phyloP scores from a whole-genome alignment of 2,888 invertebrate species.

The Thecophora atra region DNA sequence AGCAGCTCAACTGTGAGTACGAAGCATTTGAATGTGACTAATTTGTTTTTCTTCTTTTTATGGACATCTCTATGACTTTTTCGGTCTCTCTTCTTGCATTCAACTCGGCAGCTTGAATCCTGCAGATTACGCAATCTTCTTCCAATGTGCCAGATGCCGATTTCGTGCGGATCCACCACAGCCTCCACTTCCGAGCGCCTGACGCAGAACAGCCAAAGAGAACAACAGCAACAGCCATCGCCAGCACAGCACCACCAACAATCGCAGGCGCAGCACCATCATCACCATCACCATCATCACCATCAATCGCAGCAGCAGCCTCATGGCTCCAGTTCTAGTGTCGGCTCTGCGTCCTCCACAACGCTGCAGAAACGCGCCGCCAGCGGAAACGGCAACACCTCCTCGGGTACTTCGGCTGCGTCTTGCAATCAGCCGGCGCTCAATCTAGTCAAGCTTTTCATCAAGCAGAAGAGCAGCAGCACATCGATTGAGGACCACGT shows the following conservation, averaged over 20 bases:
- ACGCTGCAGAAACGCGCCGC: constrained; percentile 31
- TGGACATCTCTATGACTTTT: not conserved
- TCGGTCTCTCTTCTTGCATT: constrained; percentile 29
- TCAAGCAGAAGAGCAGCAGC: constrained; percentile 84
- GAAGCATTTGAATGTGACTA: not conserved
- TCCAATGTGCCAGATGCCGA: constrained; percentile 67
- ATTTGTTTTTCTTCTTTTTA: too few species aligned
- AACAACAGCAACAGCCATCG: constrained; percentile 42
- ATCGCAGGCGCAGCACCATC: constrained; percentile 42
- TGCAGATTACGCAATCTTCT: constrained; percentile 62
- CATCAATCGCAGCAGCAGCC: constrained; percentile 32
- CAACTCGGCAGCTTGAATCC: constrained; percentile 49
- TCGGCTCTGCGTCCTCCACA: constrained; percentile 13
- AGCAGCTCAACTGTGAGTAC: constrained; percentile 75
- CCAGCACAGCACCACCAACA: constrained; percentile 33
- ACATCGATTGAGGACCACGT: constrained; percentile 70
- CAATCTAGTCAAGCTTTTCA: constrained; percentile 86
- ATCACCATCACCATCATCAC: constrained; percentile 42
- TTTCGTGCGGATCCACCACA: constrained; percentile 55
- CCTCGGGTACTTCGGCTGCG: constrained; percentile 58
- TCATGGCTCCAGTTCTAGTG: constrained; percentile 15
- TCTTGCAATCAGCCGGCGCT: constrained; percentile 75
- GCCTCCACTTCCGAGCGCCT: constrained; percentile 56
- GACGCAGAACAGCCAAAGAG: constrained; percentile 43
- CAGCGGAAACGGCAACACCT: constrained; percentile 45